Evolutionary conservation across 2,888 invertebrate species (phyloP).

Genomic region (Bursaphelenchus okinawaensis): DNA sequence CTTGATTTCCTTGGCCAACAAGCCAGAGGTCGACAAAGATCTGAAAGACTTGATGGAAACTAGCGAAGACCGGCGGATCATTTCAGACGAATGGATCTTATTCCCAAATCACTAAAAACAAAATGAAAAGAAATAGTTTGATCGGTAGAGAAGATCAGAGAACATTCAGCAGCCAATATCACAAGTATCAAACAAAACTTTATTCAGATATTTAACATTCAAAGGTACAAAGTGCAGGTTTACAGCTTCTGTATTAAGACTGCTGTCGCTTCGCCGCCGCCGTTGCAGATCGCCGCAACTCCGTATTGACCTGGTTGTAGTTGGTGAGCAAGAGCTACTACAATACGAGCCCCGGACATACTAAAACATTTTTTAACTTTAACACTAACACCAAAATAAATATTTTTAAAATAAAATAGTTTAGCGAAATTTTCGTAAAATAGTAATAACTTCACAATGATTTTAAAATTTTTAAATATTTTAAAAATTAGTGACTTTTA

Average conservation of each 20-base stretch:
- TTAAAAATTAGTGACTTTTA: too few relatives aligned
- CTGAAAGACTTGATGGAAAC: background rate
- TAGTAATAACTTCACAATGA: too few relatives aligned
- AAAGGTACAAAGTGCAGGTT: too few relatives aligned
- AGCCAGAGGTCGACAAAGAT: background rate
- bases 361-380: constrained; percentile 61
- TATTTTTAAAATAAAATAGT: background rate
- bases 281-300: constrained; percentile 93
- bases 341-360: constrained; percentile 92
- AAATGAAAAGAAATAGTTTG: background rate
- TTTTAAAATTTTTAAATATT: too few relatives aligned
- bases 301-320: constrained; percentile 85
- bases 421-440: too few relatives aligned
- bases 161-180: background rate
- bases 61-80: background rate
- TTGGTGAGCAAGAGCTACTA: constrained; percentile 83
- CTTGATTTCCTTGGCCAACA: background rate
- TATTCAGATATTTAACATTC: background rate
- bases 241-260: constrained; percentile 87
- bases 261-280: constrained; percentile 95
- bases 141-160: background rate
- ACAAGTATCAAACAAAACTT: background rate
- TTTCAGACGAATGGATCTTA: background rate
- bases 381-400: background rate
- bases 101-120: background rate